phyloP scores from a whole-genome alignment of 2,888 invertebrate genomes.

The Amblyteles armatorius region DNA sequence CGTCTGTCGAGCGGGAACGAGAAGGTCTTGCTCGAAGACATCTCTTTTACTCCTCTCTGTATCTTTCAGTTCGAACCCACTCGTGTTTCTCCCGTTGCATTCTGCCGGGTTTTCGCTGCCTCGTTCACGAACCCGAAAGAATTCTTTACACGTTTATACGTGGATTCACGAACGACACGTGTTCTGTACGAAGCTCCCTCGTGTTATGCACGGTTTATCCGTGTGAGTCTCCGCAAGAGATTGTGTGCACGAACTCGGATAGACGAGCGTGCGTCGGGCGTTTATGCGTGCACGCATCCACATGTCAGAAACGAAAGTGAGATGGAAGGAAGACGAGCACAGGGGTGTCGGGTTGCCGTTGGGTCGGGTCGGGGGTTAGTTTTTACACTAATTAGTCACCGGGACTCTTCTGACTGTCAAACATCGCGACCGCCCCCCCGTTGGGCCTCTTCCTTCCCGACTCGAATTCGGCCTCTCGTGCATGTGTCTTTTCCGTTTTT shows the following conservation, averaged over 20 bases:
- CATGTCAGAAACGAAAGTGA: conserved; percentile 40
- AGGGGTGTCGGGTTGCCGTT: conserved; percentile 77
- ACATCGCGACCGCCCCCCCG: conserved; percentile 80
- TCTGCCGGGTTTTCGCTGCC: conserved; percentile 42
- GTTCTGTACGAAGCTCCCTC: conserved; percentile 40
- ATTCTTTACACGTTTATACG: conserved; percentile 63
- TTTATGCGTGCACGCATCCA: conserved; percentile 13
- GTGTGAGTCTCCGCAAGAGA: not conserved
- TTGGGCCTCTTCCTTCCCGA: conserved; percentile 76
- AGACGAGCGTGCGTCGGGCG: not conserved
- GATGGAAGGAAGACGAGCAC: conserved; percentile 53
- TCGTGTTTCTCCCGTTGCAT: conserved; percentile 16
- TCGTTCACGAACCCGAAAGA: conserved; percentile 39
- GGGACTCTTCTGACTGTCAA: conserved; percentile 82
- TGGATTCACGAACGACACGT: conserved; percentile 65
- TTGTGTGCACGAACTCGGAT: not conserved
- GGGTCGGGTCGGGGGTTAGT: conserved; percentile 75
- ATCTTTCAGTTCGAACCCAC: conserved; percentile 14
- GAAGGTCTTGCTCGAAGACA: conserved; percentile 11
- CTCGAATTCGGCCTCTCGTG: conserved; percentile 72
- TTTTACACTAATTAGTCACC: conserved; percentile 84
- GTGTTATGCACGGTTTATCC: conserved; percentile 26
- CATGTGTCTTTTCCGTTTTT: conserved; percentile 58
- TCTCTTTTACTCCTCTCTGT: not conserved
- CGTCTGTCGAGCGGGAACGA: not conserved